Evolutionary conservation across 2,113 vertebrate genomes (phyloP).

Genomic region (Nothocercus nigrocapillus): DNA sequence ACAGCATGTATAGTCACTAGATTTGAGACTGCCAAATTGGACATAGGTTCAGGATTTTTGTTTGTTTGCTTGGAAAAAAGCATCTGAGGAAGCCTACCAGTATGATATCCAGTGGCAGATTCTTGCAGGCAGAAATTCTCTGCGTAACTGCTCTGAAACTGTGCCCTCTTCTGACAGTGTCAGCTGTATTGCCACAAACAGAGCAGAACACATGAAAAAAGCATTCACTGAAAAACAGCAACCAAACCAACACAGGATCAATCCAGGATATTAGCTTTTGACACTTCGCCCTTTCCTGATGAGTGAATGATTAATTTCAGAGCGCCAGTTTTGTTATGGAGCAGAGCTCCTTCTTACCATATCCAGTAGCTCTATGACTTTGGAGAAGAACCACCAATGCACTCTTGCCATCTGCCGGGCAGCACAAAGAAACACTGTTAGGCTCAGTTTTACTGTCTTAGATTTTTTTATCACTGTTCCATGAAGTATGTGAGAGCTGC

Average conservation of each 20-base stretch:
- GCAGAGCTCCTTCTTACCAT: slow-evolving; percentile 42
- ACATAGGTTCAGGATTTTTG: fast-evolving
- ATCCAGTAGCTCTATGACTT: slow-evolving; percentile 78
- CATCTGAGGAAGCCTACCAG: neutral
- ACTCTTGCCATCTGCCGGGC: slow-evolving; percentile 86
- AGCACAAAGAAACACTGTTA: neutral
- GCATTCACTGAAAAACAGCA: neutral
- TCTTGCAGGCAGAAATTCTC: neutral
- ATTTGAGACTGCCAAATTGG: neutral
- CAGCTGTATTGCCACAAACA: neutral
- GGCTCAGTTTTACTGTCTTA: neutral
- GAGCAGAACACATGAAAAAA: neutral
- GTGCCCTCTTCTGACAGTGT: neutral
- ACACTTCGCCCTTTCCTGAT: neutral
- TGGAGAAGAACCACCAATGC: slow-evolving; percentile 85
- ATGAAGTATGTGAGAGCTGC: fast-evolving
- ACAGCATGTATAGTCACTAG: fast-evolving
- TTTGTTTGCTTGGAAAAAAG: neutral
- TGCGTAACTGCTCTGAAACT: neutral
- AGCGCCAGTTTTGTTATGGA: neutral
- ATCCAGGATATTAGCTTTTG: neutral
- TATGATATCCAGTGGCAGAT: neutral
- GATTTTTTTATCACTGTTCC: neutral
- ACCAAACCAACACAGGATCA: neutral
- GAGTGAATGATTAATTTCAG: neutral